Conservation (phyloP, 2,888 invertebrate species). For the Tipula unca region DNA sequence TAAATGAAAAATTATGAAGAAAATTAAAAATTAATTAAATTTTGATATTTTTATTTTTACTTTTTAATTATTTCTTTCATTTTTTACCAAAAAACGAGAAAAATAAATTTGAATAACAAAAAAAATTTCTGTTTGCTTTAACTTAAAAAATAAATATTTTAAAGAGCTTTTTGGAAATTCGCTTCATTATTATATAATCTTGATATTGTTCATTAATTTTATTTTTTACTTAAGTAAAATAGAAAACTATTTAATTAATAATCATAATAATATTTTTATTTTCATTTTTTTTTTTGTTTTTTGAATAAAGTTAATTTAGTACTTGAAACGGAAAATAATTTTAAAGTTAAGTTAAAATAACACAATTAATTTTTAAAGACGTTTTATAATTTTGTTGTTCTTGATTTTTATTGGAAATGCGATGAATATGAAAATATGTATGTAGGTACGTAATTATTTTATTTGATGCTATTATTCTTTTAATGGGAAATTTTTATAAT, state of each 20-base stretch:
- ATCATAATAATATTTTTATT: not conserved
- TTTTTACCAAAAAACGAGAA: not conserved
- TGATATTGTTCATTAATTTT: not conserved
- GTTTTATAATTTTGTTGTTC: not conserved
- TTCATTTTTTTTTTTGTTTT: too few relatives aligned
- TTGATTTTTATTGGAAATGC: not conserved
- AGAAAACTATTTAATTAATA: not conserved
- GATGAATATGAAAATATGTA: not conserved
- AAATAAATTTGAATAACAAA: not conserved
- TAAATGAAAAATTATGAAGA: not conserved
- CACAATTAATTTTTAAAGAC: not conserved
- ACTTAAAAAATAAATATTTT: not conserved
- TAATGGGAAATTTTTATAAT: too few relatives aligned
- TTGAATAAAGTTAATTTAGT: not conserved
- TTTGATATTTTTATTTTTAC: not conserved
- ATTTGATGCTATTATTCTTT: too few relatives aligned
- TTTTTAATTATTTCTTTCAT: not conserved
- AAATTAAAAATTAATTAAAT: not conserved
- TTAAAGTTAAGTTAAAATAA: not conserved
- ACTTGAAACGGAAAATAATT: not conserved
- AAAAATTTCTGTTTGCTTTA: not conserved
- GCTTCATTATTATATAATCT: not conserved
- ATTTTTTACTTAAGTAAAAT: not conserved
- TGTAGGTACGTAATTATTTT: too few relatives aligned
- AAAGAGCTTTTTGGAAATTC: not conserved